Evolutionary conservation across 2,888 invertebrate genomes (phyloP), one percentile per base, ranked within the genome.

Genomic region (Esperia sulphurella): DNA sequence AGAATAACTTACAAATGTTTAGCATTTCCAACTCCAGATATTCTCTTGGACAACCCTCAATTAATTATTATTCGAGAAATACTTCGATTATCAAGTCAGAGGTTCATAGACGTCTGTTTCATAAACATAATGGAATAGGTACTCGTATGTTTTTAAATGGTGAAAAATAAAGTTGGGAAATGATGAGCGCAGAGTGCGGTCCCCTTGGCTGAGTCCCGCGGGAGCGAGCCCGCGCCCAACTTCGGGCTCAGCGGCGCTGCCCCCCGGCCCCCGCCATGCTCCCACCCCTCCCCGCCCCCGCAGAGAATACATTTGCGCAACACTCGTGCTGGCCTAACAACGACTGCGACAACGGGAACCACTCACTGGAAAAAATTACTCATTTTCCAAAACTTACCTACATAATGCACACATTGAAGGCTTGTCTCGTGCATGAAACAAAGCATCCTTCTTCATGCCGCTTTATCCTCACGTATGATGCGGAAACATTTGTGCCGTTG

Each of bases 261-360:
- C 66, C 61, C 66, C 67, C 48, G 50, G 53, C 62, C 69, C 31
- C 9, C 31, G 31, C 31, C 35, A 10, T n/a, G 35, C 69, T 62
- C 50, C 55, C 53, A 55, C 39, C 63, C 63, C 68, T 68, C 71
- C 66, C 21, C 21, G 21, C 21, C 76, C 78, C 87, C 84, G 77
- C 75, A 66, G 84, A 86, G 88, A 87, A 86, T 87, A 89, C 88
- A 88, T 88, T 88, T 87, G 87, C 88, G 88, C 87, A 83, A 84
- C 83, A 84, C 80, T 82, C 81, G 85, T 77, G 83, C 75, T 83
- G 82, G 77, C 79, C 84, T 83, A 83, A 85, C 87, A 85, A 79
- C 83, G 78, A 79, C 69, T 83, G 83, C 84, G 83, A 86, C 84
- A 81, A 72, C 76, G 73, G 64, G 65, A 77, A 72, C 72, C 75